phyloP scores from a whole-genome alignment of 2,797 vertebrate species.

The Siniperca undulata region DNA sequence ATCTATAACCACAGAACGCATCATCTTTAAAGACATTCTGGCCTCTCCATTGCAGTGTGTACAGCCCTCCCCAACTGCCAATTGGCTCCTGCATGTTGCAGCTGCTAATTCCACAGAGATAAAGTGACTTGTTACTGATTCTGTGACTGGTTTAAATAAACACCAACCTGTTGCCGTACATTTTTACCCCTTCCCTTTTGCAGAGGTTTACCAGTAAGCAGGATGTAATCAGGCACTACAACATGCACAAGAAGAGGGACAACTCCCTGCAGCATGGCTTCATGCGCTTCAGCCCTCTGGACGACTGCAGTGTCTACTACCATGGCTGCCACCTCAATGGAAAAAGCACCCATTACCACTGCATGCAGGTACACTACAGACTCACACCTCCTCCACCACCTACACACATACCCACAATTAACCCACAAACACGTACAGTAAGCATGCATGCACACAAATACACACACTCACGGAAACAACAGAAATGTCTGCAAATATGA shows the following conservation, averaged over 20 bases:
- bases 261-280: constrained; percentile 99
- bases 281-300: constrained; percentile 99
- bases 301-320: constrained; percentile 99
- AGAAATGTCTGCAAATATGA: constrained; percentile 18
- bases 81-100: constrained; percentile 82
- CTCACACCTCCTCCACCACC: constrained; percentile 36
- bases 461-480: constrained; percentile 30
- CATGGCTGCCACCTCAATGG: constrained; percentile 99
- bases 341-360: constrained; percentile 99
- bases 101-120: constrained; percentile 86
- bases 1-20: constrained; percentile 71
- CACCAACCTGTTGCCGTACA: constrained; percentile 84
- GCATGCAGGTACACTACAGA: constrained; percentile 95
- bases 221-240: constrained; percentile 99
- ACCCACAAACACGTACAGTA: constrained; percentile 46
- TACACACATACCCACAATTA: constrained; percentile 42
- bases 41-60: constrained; percentile 63
- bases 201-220: constrained; percentile 99
- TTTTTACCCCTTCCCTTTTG: constrained; percentile 68
- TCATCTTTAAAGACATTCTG: constrained; percentile 73
- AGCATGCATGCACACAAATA: constrained; percentile 7
- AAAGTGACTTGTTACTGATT: constrained; percentile 86
- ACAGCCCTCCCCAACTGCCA: constrained; percentile 75
- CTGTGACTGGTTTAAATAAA: constrained; percentile 82
- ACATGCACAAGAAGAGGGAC: constrained; percentile 99